Conservation (phyloP, 2,888 invertebrate species). For the Drosophila barbarae region DNA sequence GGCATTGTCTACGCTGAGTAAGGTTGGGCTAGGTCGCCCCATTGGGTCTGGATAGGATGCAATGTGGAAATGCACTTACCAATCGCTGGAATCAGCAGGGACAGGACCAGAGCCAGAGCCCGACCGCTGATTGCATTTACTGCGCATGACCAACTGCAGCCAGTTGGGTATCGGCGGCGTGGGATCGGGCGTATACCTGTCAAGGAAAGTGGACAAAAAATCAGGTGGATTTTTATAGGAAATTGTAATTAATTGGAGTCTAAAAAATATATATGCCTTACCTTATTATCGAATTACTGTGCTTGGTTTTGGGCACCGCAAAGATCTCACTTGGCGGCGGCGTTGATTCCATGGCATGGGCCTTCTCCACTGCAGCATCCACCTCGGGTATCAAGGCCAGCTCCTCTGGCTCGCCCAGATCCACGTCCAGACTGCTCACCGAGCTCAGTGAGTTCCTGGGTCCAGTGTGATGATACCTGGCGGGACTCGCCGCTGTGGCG, state of each 20-base stretch:
- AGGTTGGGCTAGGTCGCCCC: conserved; percentile 28
- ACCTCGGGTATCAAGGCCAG: conserved; percentile 69
- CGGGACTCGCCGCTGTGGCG: conserved; percentile 39
- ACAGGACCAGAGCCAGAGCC: conserved; percentile 24
- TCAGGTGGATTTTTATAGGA: not conserved
- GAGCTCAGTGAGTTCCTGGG: conserved; percentile 68
- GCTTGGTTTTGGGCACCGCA: conserved; percentile 75
- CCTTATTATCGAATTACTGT: conserved; percentile 78
- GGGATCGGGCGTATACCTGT: conserved; percentile 78
- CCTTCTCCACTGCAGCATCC: conserved; percentile 66
- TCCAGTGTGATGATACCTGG: conserved; percentile 43
- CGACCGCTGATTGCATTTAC: conserved; percentile 71
- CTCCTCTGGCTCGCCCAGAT: conserved; percentile 51
- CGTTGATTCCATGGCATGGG: conserved; percentile 38
- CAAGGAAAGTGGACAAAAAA: conserved; percentile 3
- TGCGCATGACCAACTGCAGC: conserved; percentile 79
- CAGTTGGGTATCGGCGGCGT: conserved; percentile 78
- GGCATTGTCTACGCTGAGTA: conserved; percentile 35
- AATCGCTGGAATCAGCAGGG: conserved; percentile 51
- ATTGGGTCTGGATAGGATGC: conserved; percentile 5
- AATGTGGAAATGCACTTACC: conserved; percentile 54
- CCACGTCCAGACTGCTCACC: conserved; percentile 67
- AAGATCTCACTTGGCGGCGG: conserved; percentile 61
- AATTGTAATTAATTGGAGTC: too few relatives aligned
- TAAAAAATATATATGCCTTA: conserved; percentile 24